phyloP scores from a whole-genome alignment of 2,888 invertebrate species.

The Ashinkailepas kermadecensis region DNA sequence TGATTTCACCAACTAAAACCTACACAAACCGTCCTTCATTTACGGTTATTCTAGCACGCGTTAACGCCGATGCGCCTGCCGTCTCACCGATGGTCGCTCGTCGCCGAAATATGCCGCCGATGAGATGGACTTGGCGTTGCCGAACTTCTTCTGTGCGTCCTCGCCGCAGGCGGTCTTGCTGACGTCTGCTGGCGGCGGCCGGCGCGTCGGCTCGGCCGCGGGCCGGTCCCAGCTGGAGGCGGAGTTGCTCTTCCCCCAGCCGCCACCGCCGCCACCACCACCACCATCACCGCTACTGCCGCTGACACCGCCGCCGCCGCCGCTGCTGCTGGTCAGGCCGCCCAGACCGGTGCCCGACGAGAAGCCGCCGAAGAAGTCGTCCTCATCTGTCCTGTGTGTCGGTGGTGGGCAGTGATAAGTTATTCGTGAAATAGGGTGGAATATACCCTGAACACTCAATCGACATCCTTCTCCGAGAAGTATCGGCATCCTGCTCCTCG shows the following conservation, averaged over 20 bases:
- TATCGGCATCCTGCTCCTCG: too few relatives aligned
- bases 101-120: conserved; percentile 94
- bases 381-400: conserved; percentile 16
- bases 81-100: conserved; percentile 49
- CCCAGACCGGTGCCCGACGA: background rate
- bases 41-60: too few relatives aligned
- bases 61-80: conserved; percentile 32
- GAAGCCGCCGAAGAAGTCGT: conserved; percentile 26
- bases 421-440: too few relatives aligned
- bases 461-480: too few relatives aligned
- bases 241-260: background rate
- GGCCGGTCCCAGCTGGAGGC: background rate
- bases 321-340: background rate
- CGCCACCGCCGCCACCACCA: background rate
- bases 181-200: background rate
- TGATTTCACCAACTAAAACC: too few relatives aligned
- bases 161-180: conserved; percentile 45
- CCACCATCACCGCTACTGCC: background rate
- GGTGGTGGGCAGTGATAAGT: background rate
- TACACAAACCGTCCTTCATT: too few relatives aligned
- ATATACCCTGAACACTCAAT: too few relatives aligned
- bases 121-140: conserved; percentile 93
- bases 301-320: background rate
- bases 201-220: background rate
- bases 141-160: conserved; percentile 91